These are phyloP conservation scores for Meandrina meandrites DNA, from an alignment of 92 coral and sea anemone species.

Conservation along the genomic window DNA sequence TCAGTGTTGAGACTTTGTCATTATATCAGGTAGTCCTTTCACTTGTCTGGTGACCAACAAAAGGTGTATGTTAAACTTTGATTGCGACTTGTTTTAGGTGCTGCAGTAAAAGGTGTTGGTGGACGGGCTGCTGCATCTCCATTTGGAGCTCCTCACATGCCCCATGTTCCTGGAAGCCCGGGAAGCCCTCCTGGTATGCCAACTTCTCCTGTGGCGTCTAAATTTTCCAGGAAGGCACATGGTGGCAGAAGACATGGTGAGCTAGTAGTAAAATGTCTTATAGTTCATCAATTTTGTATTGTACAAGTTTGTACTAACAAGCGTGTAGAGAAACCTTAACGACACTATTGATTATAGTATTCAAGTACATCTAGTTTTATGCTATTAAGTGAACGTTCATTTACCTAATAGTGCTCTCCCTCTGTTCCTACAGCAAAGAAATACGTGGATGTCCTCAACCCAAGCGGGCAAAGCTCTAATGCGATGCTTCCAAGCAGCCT, in stretches of 20 bases:
- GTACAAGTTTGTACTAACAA: not conserved
- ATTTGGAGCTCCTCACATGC: slow-evolving; percentile 17
- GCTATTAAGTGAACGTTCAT: not conserved
- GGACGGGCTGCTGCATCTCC: slow-evolving; percentile 42
- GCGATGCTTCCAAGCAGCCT: slow-evolving; percentile 34
- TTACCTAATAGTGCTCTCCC: not conserved
- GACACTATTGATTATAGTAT: too few relatives aligned
- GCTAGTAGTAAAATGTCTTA: not conserved
- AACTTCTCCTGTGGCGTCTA: slow-evolving; percentile 74
- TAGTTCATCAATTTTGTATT: not conserved
- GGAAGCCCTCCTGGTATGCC: slow-evolving; percentile 54
- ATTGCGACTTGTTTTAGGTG: not conserved
- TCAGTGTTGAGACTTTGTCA: not conserved
- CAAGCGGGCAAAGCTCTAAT: slow-evolving; percentile 51
- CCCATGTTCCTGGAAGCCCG: slow-evolving; percentile 7
- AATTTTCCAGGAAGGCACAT: slow-evolving; percentile 87
- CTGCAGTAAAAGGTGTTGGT: slow-evolving; percentile 22
- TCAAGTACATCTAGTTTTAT: too few relatives aligned
- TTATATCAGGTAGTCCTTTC: not conserved
- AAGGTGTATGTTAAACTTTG: not conserved
- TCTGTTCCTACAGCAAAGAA: slow-evolving; percentile 40
- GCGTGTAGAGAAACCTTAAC: too few relatives aligned
- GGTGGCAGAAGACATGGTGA: slow-evolving; percentile 73
- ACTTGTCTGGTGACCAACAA: not conserved
- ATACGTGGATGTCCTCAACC: slow-evolving; percentile 81